Evolutionary conservation across 2,797 vertebrate genomes (phyloP).

Genomic region (Psittacula echo): DNA sequence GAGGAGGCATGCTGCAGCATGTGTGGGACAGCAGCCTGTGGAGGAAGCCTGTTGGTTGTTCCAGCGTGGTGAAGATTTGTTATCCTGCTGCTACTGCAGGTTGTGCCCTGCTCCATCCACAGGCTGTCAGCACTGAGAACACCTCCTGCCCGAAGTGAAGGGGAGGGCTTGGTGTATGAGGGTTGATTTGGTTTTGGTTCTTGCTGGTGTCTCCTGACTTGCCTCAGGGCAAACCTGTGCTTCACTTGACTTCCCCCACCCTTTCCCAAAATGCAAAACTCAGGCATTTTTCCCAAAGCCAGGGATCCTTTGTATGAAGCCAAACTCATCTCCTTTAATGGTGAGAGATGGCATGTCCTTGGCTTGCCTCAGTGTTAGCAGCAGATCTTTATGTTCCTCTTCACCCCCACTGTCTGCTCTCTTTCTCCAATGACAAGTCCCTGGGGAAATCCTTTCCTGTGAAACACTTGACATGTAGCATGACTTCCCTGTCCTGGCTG

Average conservation of each 20-base stretch:
- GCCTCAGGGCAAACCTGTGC: neutral
- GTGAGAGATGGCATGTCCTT: neutral
- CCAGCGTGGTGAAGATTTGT: neutral
- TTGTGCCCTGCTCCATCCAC: rapidly evolving
- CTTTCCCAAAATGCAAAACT: neutral
- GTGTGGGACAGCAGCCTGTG: neutral
- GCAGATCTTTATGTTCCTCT: neutral
- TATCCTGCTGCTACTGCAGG: neutral
- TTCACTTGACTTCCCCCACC: neutral
- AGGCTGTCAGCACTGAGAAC: neutral
- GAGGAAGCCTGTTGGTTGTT: neutral
- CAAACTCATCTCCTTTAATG: neutral
- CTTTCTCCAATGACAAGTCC: neutral
- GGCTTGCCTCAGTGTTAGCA: neutral
- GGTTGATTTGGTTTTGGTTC: neutral
- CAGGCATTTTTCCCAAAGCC: neutral
- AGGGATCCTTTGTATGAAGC: neutral
- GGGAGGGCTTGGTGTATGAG: neutral
- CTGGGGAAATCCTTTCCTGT: neutral
- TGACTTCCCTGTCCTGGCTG: neutral
- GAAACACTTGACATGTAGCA: neutral
- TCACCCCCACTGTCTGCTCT: neutral
- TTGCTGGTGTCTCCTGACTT: neutral
- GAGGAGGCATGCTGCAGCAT: rapidly evolving
- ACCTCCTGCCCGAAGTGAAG: rapidly evolving